Base-by-base conservation (phyloP, 2,113 vertebrate species). In the Catharus bicknelli region DNA sequence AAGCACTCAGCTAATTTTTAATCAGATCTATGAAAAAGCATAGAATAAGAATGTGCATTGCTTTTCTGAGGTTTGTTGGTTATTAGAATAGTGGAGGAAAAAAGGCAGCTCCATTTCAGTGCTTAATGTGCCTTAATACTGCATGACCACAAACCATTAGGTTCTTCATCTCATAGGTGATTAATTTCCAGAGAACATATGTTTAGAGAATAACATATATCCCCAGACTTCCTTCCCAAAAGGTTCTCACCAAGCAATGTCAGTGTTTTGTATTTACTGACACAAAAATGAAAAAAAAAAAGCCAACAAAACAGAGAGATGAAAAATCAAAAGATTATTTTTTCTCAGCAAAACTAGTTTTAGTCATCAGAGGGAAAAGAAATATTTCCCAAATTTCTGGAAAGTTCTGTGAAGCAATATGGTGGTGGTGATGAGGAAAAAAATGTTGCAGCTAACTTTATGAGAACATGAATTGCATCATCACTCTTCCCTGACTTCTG, bases 1-100 rank as follows among this genome's bases (percentile, higher is more conserved):
- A 84, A 92, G 54, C 59, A 78, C 53, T 72, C 19, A 40, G 72
- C 47, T 96, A 70, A 79, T 87, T 92, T 90, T 85, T 90, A 91
- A 83, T 85, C 82, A 91, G 42, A 21, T 59, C 10, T 73, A 83
- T 30, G 67, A 63, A 89, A 70, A 86, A 76, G 2, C 55, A 63
- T 29, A 63, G 77, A 66, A 67, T 75, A 40, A 86, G 16, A 30
- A n/a, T 12, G 47, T 43, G 38, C 21, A 13, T 87, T 92, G 76
- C 19, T 85, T 87, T 79, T 67, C 54, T 43, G 53, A 69, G n/a
- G 16, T 30, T 80, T 66, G 14, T 10, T 89, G 55, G 23, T 18
- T 76, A 12, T 76, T 0, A 2, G 47, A 45, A 42, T 23, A 34
- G 29, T 7, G 3, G 3, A 81, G 30, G 25, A 34, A 88, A 90